Evolutionary conservation across 1,140 invertebrate genomes (phyloP), one percentile per base, ranked within the genome.

Genomic region (Condylostylus longicornis): DNA sequence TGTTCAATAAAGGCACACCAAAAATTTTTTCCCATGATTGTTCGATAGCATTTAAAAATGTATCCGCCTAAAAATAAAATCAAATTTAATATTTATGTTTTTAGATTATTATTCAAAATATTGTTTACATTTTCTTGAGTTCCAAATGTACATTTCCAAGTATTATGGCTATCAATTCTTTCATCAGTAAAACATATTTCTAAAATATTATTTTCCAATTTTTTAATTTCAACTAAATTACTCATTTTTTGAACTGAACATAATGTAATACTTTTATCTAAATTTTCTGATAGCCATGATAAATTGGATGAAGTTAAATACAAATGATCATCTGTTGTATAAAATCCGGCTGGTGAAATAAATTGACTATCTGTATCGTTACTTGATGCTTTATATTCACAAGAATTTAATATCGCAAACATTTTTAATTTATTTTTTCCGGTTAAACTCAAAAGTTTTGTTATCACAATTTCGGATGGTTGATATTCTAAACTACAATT

Each of bases 221-320:
- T 58, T 39, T 70, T 68, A 40, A 70, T 58, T 42, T 67, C 65
- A 2, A 71, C 63, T 25, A 71, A 53, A 51, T 70, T 69, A 40
- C 56, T 67, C 53, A 70, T 64, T 8, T 54, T 47, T 44, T 70
- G 68, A 18, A 55, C 35, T 21, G 52, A 40, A 47, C 49, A 42
- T 41, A 54, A 18, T 39, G 61, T 32, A 38, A 50, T 28, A 45
- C 47, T 32, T 52, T 20, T 8, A 55, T 33, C 22, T 7, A 33
- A 21, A 9, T 19, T 44, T 0, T 28, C 5, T 5, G 45, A 40
- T 9, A 60, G 45, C 67, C 69, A 71, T 4, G 58, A 47, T 21
- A 67, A 53, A 32, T 67, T 62, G 9, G 60, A 58, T 37, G 49
- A 47, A 53, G 47, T 42, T 63, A 44, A 27, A 61, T 47, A 46